These are phyloP conservation scores for Chelonia mydas DNA, from an alignment of 2,797 vertebrate genomes.

Conservation along the genomic window DNA sequence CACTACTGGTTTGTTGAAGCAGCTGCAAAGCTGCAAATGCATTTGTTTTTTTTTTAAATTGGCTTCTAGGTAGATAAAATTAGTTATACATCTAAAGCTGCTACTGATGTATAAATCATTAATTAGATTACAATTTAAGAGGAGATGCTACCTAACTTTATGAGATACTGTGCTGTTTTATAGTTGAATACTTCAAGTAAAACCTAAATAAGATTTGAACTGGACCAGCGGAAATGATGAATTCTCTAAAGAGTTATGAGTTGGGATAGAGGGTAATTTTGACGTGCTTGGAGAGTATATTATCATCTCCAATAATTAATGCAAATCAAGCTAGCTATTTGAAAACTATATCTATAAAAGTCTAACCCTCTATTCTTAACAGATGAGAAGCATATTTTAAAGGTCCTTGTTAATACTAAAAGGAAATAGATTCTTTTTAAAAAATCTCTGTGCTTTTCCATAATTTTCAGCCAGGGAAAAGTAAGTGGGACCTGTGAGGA, in stretches of 20 bases:
- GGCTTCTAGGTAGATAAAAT: background rate
- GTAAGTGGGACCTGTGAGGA: background rate
- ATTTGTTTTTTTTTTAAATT: background rate
- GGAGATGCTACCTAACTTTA: background rate
- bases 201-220: background rate
- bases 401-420: background rate
- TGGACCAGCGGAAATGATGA: background rate
- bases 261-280: background rate
- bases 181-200: background rate
- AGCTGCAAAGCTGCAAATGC: background rate
- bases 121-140: background rate
- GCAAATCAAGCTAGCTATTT: background rate
- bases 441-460: background rate
- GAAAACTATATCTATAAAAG: background rate
- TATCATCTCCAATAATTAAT: background rate
- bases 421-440: background rate
- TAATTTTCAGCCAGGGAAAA: background rate
- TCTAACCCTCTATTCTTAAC: background rate
- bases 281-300: background rate
- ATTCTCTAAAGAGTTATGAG: background rate
- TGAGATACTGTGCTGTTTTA: background rate
- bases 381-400: background rate
- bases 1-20: background rate
- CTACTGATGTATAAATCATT: background rate
- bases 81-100: background rate